Conservation (phyloP, 1,140 invertebrate genomes). For the Drosophila kurseongensis region DNA sequence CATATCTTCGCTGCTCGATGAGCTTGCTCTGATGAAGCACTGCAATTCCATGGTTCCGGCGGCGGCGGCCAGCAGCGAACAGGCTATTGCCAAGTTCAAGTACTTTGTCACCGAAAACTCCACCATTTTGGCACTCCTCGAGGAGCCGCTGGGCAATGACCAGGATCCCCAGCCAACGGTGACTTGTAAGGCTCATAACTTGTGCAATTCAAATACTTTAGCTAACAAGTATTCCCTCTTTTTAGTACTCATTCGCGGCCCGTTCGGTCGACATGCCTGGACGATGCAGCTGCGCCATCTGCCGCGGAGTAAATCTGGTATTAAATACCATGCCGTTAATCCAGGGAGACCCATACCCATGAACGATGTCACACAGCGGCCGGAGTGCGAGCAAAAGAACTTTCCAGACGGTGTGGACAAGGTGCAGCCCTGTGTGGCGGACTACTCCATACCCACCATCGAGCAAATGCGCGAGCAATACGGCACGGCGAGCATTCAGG, state of each 20-base stretch:
- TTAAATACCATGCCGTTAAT: constrained; percentile 89
- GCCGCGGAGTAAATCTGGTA: constrained; percentile 91
- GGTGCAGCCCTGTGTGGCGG: constrained; percentile 91
- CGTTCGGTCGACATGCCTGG: constrained; percentile 97
- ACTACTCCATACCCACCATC: constrained; percentile 89
- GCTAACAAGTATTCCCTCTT: not conserved
- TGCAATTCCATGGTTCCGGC: constrained; percentile 87
- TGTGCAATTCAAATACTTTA: not conserved
- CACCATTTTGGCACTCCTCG: constrained; percentile 94
- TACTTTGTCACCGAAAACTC: constrained; percentile 97
- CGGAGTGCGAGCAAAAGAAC: constrained; percentile 89
- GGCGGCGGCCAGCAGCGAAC: constrained; percentile 60
- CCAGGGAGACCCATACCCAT: constrained; percentile 92
- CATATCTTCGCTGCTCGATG: constrained; percentile 94
- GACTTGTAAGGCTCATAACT: constrained; percentile 84
- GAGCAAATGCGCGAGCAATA: constrained; percentile 87
- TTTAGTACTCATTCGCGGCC: constrained; percentile 93
- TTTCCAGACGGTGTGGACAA: constrained; percentile 94
- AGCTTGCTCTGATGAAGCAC: constrained; percentile 92
- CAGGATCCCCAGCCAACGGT: constrained; percentile 91
- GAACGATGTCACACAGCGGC: constrained; percentile 87
- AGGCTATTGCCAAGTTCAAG: constrained; percentile 87
- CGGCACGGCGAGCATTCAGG: constrained; percentile 85
- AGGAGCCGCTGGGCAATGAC: constrained; percentile 94
- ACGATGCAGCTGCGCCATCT: constrained; percentile 94